Evolutionary conservation across 2,797 vertebrate genomes (phyloP).

Genomic region (Cynodonichthys magdalenae): DNA sequence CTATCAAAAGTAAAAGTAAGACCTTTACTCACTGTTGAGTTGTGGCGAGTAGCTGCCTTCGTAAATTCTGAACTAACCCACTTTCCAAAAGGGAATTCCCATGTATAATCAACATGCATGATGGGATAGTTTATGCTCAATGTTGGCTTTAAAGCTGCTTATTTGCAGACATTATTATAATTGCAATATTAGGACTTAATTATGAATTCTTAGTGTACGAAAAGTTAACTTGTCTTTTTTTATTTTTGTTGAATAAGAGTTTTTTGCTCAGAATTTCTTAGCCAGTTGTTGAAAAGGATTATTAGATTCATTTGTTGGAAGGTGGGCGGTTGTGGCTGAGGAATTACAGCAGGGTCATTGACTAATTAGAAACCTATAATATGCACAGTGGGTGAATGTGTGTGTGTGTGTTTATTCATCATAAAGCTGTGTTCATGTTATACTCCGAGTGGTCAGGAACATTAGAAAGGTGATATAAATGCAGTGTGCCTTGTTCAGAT

Average conservation of each 20-base stretch:
- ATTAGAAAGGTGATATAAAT: not conserved
- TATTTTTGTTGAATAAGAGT: not conserved
- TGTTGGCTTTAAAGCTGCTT: no score
- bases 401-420: not conserved
- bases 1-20: no score
- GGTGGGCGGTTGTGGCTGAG: not conserved
- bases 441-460: not conserved
- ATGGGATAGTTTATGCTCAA: no score
- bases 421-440: not conserved
- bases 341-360: slow-evolving; percentile 6
- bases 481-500: not conserved
- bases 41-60: no score
- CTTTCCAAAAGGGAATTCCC: no score
- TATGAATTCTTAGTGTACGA: not conserved
- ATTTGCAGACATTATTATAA: no score
- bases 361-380: slow-evolving; percentile 15
- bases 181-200: not conserved
- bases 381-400: not conserved
- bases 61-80: no score
- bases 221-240: not conserved
- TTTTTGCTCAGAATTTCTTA: slow-evolving; percentile 1
- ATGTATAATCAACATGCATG: no score
- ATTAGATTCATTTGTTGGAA: slow-evolving; percentile 10
- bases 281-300: slow-evolving; percentile 1
- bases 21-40: no score